Conservation (phyloP, 2,888 invertebrate species). For the Apamea epomidion region DNA sequence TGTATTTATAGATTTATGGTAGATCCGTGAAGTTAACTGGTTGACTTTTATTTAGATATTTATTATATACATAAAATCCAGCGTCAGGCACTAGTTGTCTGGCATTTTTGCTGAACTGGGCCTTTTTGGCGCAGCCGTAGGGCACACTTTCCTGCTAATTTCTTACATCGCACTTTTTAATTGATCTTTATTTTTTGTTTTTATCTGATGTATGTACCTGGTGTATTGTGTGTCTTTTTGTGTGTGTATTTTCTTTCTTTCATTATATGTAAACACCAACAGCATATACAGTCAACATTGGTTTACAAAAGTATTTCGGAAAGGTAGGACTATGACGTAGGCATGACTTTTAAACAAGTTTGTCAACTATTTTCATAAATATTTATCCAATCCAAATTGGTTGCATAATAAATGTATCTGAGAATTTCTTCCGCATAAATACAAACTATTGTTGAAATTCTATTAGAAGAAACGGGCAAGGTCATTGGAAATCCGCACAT, state of each 20-base stretch:
- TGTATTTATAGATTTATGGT: constrained; percentile 19
- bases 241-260: too few relatives aligned
- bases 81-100: too few relatives aligned
- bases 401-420: constrained; percentile 48
- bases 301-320: neutral
- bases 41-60: neutral
- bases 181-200: too few relatives aligned
- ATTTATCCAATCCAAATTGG: constrained; percentile 50
- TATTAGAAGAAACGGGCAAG: constrained; percentile 49
- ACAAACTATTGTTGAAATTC: constrained; percentile 30
- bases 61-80: neutral
- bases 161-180: too few relatives aligned
- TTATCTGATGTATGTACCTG: too few relatives aligned
- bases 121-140: too few relatives aligned
- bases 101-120: too few relatives aligned
- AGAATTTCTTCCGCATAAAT: constrained; percentile 65
- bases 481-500: constrained; percentile 54
- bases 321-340: neutral
- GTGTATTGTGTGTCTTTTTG: too few relatives aligned
- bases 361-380: constrained; percentile 40
- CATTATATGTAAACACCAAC: neutral
- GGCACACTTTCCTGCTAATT: too few relatives aligned
- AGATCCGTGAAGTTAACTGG: constrained; percentile 20
- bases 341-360: neutral
- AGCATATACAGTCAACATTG: neutral